Conservation (phyloP, 2,888 invertebrate genomes). For the Lithophane leautieri region DNA sequence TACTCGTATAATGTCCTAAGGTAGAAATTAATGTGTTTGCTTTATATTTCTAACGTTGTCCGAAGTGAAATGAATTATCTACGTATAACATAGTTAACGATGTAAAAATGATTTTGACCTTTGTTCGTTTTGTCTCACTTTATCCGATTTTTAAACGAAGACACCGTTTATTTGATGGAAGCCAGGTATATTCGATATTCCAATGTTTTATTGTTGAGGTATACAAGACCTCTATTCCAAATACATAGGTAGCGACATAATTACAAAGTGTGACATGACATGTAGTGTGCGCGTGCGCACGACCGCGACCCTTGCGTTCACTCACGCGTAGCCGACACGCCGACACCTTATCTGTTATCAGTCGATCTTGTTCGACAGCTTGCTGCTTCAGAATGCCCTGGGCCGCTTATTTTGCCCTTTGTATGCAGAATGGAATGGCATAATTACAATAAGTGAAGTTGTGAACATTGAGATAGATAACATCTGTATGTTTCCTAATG, state of each 20-base stretch:
- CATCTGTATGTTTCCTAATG: constrained; percentile 28
- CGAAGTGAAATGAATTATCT: constrained; percentile 19
- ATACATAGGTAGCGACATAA: not conserved
- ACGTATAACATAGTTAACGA: not conserved
- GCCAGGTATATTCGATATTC: not conserved
- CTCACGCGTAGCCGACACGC: constrained; percentile 57
- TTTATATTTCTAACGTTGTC: constrained; percentile 8
- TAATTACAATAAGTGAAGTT: constrained; percentile 24
- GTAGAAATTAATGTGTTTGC: constrained; percentile 1
- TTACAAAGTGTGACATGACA: constrained; percentile 27
- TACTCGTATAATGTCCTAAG: not conserved
- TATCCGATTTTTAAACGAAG: not conserved
- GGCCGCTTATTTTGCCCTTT: constrained; percentile 41
- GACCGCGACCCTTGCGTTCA: constrained; percentile 62
- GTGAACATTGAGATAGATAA: constrained; percentile 38
- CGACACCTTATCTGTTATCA: constrained; percentile 60
- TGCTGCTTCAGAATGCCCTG: constrained; percentile 29
- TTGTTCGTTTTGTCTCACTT: not conserved
- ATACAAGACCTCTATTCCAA: not conserved
- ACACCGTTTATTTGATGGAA: too few relatives aligned
- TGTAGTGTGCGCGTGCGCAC: constrained; percentile 34
- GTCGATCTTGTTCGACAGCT: constrained; percentile 51
- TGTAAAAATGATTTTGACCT: not conserved
- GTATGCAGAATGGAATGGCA: constrained; percentile 21
- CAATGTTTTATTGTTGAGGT: not conserved